Percentiles rank a stretch among this genome's conserved stretches.
Evolutionary conservation across 2,888 invertebrate genomes (phyloP).

Genomic region (Pterostichus niger): DNA sequence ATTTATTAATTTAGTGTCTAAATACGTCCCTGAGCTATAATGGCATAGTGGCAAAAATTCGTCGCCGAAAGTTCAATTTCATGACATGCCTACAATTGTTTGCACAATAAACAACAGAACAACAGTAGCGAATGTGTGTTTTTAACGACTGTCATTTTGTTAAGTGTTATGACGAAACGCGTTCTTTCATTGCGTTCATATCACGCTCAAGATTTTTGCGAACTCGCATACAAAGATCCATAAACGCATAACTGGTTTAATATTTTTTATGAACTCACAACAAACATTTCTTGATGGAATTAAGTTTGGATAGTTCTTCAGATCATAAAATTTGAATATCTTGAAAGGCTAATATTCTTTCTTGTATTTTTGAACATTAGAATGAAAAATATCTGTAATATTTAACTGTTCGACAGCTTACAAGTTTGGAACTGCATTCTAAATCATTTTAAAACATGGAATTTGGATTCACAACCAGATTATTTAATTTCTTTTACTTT

Average conservation of each 20-base stretch:
- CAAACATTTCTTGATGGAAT: conserved; percentile 16
- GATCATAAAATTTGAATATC: conserved; percentile 43
- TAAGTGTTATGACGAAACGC: conserved; percentile 59
- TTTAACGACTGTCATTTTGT: conserved; percentile 57
- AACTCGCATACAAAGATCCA: conserved; percentile 12
- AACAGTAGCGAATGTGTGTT: conserved; percentile 52
- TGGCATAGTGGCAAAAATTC: conserved; percentile 29
- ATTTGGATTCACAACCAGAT: conserved; percentile 39
- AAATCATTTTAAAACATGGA: conserved; percentile 32
- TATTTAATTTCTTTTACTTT: neutral
- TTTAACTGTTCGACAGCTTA: conserved; percentile 41
- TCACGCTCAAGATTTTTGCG: conserved; percentile 48
- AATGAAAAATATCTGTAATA: conserved; percentile 45
- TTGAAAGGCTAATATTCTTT: conserved; percentile 34
- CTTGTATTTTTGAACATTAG: conserved; percentile 44
- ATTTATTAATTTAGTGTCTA: neutral
- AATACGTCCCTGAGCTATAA: neutral
- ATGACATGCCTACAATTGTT: conserved; percentile 46
- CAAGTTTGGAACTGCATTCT: conserved; percentile 15
- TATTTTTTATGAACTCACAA: conserved; percentile 28
- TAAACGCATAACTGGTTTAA: conserved; percentile 40
- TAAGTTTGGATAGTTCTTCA: neutral
- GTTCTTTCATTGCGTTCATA: conserved; percentile 56
- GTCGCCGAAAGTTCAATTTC: conserved; percentile 29
- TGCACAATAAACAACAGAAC: conserved; percentile 39